A percentile compares a stretch with the other conserved stretches of the same genome.
Evolutionary conservation across 2,113 vertebrate species (phyloP).

Genomic region (Rattus norvegicus): GRCr8 NC_086021.1:168489001-168489500

Average conservation of each 20-base stretch:
- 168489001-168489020: neutral
- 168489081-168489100: neutral
- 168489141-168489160: neutral
- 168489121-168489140: neutral
- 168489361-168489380: neutral
- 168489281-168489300: neutral
- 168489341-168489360: neutral
- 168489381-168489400: neutral
- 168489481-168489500: conserved; percentile 27
- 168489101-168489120: neutral
- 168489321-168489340: neutral
- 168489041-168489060: neutral
- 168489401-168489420: neutral
- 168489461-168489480: neutral
- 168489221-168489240: neutral
- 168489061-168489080: neutral
- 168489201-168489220: neutral
- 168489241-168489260: neutral
- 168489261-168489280: neutral
- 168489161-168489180: neutral
- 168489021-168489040: neutral
- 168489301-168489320: neutral
- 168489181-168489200: neutral
- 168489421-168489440: neutral
- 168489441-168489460: neutral